Conservation (phyloP, 2,113 vertebrate species). For the Ammodytes marinus region DNA sequence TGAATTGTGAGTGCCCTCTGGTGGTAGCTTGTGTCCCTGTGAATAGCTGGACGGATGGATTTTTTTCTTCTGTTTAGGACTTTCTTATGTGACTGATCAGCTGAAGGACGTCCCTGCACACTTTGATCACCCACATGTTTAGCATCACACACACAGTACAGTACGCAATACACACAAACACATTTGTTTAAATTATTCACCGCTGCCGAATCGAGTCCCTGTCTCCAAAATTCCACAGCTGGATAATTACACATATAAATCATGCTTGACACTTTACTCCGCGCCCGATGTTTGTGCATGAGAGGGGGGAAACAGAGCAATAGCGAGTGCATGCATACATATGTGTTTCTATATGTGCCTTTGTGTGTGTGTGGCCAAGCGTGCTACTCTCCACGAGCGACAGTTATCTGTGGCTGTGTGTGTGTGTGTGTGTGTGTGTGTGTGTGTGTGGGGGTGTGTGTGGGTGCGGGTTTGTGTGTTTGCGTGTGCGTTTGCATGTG, state of each 20-base stretch:
- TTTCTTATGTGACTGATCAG: conserved; percentile 54
- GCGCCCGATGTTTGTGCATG: conserved; percentile 39
- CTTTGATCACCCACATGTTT: conserved; percentile 53
- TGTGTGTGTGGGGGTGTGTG: conserved; percentile 26
- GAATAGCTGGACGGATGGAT: neutral
- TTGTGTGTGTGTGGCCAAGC: neutral
- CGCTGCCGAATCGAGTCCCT: conserved; percentile 46
- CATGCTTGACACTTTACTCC: conserved; percentile 71
- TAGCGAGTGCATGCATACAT: neutral
- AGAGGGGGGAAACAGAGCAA: conserved; percentile 22
- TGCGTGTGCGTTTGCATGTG: too few species aligned
- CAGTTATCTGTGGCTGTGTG: neutral
- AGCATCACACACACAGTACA: conserved; percentile 23
- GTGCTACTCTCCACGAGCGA: conserved; percentile 6
- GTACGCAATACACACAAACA: conserved; percentile 36
- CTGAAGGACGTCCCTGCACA: conserved; percentile 38
- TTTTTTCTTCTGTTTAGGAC: conserved; percentile 9
- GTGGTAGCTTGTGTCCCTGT: conserved; percentile 47
- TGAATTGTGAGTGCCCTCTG: conserved; percentile 80
- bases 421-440: neutral
- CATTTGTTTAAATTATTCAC: conserved; percentile 76
- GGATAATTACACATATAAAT: conserved; percentile 83
- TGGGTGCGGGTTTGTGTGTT: too few species aligned
- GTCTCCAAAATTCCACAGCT: conserved; percentile 72
- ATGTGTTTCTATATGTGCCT: conserved; percentile 9